Base-by-base conservation (phyloP, 2,888 invertebrate species). In the Patella depressa region DNA sequence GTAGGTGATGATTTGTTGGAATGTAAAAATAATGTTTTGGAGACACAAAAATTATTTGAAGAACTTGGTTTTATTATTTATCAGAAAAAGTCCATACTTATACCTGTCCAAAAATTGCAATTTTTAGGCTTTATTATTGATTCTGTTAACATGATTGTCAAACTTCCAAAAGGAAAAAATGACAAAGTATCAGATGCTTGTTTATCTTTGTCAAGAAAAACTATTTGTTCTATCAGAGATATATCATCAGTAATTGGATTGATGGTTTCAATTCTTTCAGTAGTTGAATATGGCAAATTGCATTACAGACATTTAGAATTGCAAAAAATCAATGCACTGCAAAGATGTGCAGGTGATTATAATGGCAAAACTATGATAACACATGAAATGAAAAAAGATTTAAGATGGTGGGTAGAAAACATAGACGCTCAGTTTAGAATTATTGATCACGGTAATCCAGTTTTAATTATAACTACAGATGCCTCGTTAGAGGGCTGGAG, bases 371-470 rank as follows among this genome's bases (percentile, higher is more conserved):
- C 53, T 9, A 53, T 24, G 34, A n/a, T 73, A 73, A 53, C 73
- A 2, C 53, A 17, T 54, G 7, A 45, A 45, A 29, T 29, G 34
- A 57, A 11, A 73, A 17, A 45, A 19, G 73, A 73, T 15, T 7
- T 73, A n/a, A 73, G 5, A 55, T 73, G 73, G 73, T 73, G 57
- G 73, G 29, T 73, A 24, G 54, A 73, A 9, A 73, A 73, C 29
- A 17, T 73, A 29, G 29, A n/a, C 29, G 34, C n/a, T n/a, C 45
- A 34, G 29, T n/a, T 17, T 53, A 17, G 71, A 53, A 34, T n/a
- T 24, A 71, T 45, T 24, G 29, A 24, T 11, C 17, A 71, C 19
- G 53, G 29, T 71, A 45, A 34, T 71, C 53, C 45, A n/a, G 29
- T n/a, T 9, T 24, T 71, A 7, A n/a, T 71, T 53, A 34, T 71